Conservation (phyloP, 2,888 invertebrate genomes). For the Empis livida region DNA sequence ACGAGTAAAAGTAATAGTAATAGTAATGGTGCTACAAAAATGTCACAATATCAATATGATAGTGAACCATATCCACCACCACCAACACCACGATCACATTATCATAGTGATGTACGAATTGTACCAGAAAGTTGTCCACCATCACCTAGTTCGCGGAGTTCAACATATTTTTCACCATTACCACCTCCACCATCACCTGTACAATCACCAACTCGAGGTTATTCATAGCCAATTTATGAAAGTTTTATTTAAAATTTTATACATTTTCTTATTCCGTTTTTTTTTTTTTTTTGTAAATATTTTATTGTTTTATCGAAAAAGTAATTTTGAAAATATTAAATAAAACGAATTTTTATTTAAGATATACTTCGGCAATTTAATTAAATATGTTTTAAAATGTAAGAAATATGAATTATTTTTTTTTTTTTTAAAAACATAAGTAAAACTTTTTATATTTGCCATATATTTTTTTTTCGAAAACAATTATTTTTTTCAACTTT, state of each 20-base stretch:
- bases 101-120: slow-evolving; percentile 53
- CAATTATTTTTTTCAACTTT: too few species aligned
- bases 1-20: slow-evolving; percentile 41
- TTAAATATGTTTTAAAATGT: too few species aligned
- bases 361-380: too few species aligned
- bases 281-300: too few species aligned
- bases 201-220: slow-evolving; percentile 42
- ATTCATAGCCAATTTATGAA: slow-evolving; percentile 16
- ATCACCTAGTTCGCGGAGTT: slow-evolving; percentile 58
- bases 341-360: too few species aligned
- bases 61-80: slow-evolving; percentile 62
- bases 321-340: too few species aligned
- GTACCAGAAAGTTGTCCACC: slow-evolving; percentile 48
- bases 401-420: too few species aligned
- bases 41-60: slow-evolving; percentile 45
- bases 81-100: slow-evolving; percentile 61
- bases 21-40: slow-evolving; percentile 31
- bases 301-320: too few species aligned
- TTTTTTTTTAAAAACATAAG: too few species aligned
- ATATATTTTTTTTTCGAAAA: too few species aligned
- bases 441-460: too few species aligned
- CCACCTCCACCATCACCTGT: slow-evolving; percentile 82
- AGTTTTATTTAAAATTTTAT: not conserved
- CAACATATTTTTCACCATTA: slow-evolving; percentile 64
- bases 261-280: not conserved